phyloP scores from a whole-genome alignment of 64 coral and sea anemone genomes.

The Pocillopora verrucosa region DNA sequence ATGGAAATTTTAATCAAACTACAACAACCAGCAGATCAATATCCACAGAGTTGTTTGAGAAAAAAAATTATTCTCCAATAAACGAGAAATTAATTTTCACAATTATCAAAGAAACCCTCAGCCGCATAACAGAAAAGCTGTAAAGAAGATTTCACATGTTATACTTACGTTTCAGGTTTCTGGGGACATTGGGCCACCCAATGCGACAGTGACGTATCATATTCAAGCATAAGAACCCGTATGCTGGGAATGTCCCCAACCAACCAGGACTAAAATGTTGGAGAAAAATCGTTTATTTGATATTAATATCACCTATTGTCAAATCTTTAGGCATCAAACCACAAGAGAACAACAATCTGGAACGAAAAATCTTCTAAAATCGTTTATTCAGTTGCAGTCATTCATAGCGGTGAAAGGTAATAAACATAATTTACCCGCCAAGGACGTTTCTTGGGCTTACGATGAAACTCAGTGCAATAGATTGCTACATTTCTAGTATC shows the following conservation, averaged over 20 bases:
- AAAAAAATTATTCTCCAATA: no score
- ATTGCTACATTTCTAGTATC: no score
- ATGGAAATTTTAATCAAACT: no score
- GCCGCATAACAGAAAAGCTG: neutral
- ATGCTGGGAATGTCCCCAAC: constrained; percentile 69
- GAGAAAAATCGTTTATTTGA: neutral
- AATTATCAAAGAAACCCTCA: neutral
- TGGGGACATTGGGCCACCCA: constrained; percentile 89
- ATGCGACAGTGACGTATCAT: constrained; percentile 79
- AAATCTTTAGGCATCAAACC: neutral
- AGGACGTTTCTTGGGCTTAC: no score
- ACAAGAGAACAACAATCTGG: neutral
- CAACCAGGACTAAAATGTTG: constrained; percentile 66
- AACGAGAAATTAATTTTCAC: no score
- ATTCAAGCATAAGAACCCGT: constrained; percentile 84
- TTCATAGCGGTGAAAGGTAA: no score
- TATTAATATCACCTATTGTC: neutral
- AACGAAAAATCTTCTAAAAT: no score
- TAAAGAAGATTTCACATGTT: neutral
- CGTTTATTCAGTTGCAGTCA: no score
- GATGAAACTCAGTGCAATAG: no score
- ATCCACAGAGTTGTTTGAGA: no score
- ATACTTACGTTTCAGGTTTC: constrained; percentile 86
- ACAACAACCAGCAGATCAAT: no score
- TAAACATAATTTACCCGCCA: no score